Evolutionary conservation across 2,113 vertebrate genomes (phyloP).

Genomic region (Leucosticte australis): DNA sequence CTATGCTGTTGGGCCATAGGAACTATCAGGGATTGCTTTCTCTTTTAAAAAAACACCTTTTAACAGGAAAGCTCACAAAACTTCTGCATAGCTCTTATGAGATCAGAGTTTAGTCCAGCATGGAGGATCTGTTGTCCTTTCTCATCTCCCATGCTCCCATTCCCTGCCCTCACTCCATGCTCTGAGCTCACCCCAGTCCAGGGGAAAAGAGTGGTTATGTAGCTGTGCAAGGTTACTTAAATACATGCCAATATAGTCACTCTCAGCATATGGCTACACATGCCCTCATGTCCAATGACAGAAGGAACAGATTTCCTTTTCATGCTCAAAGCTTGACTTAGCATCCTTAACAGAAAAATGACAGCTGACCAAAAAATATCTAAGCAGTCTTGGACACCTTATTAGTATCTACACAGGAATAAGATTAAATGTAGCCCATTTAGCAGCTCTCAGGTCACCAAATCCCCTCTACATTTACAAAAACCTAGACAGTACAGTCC

Average conservation of each 20-base stretch:
- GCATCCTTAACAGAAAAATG: background rate
- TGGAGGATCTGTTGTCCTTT: background rate
- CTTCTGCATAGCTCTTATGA: background rate
- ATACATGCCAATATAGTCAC: background rate
- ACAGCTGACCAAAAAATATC: background rate
- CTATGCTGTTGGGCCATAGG: background rate
- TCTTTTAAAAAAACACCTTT: background rate
- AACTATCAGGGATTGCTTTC: background rate
- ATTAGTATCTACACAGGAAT: background rate
- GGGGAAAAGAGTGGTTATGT: background rate
- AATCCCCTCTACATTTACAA: background rate
- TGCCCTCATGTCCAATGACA: background rate
- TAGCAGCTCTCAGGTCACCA: background rate
- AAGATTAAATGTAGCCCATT: background rate
- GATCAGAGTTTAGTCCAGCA: background rate
- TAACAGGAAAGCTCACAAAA: background rate
- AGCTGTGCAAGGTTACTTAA: background rate
- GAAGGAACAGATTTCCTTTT: background rate
- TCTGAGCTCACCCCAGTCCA: background rate
- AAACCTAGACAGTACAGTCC: background rate
- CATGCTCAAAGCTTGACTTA: background rate
- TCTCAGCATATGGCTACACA: background rate
- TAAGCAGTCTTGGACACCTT: background rate
- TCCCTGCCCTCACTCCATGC: background rate
- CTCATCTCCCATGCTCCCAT: background rate